Evolutionary conservation across 2,888 invertebrate species (phyloP).

Genomic region (Galerucella pusilla): DNA sequence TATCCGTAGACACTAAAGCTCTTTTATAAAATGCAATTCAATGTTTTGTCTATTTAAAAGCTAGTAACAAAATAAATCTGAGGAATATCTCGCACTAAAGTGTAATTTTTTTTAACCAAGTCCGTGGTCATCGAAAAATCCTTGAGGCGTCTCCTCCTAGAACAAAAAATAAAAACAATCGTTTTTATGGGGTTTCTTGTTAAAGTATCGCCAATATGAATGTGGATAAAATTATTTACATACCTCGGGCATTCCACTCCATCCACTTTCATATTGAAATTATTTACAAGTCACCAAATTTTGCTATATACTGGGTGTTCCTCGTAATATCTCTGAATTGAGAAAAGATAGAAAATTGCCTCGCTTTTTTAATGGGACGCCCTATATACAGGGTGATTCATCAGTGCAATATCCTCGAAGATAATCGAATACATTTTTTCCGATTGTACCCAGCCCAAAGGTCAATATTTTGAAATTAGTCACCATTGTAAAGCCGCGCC

Average conservation of each 20-base stretch:
- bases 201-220: constrained; percentile 56
- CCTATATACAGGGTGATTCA: no score
- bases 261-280: constrained; percentile 55
- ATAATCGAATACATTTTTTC: no score
- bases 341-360: no score
- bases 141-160: constrained; percentile 99
- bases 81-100: background rate
- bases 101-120: constrained; percentile 76
- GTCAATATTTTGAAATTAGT: no score
- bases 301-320: background rate
- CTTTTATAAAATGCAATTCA: no score
- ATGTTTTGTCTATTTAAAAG: no score
- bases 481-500: no score
- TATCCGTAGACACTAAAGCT: no score
- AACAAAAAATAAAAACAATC: constrained; percentile 69
- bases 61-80: background rate
- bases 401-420: no score
- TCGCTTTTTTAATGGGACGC: no score
- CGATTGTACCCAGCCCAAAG: no score
- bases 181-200: constrained; percentile 29
- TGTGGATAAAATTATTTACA: constrained; percentile 54
- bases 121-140: constrained; percentile 99
- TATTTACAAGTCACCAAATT: constrained; percentile 26
- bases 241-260: constrained; percentile 43
- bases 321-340: no score